phyloP scores from a whole-genome alignment of 1,140 invertebrate genomes.

The Drosophila kanapiae region DNA sequence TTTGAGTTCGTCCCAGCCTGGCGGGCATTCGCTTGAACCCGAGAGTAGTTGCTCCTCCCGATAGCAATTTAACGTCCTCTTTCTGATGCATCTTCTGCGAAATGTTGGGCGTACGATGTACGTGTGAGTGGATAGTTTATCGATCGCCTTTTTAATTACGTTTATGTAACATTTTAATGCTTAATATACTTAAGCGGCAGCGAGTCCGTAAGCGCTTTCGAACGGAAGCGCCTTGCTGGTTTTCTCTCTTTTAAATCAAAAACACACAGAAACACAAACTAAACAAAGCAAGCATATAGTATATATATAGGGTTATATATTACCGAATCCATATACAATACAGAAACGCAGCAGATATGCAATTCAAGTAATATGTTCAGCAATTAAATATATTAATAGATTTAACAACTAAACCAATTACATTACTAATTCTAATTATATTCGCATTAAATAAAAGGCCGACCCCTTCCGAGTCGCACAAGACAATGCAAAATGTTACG shows the following conservation, averaged over 20 bases:
- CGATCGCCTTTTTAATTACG: conserved; percentile 54
- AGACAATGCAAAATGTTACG: conserved; percentile 45
- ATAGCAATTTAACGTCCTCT: not conserved
- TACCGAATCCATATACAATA: conserved; percentile 61
- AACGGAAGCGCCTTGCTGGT: conserved; percentile 38
- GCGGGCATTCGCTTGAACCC: conserved; percentile 32
- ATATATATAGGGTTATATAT: conserved; percentile 57
- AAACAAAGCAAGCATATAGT: conserved; percentile 53
- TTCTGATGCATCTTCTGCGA: conserved; percentile 4
- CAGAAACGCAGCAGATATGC: conserved; percentile 63
- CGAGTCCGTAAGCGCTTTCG: conserved; percentile 35
- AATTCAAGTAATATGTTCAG: conserved; percentile 79
- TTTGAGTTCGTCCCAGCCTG: conserved; percentile 54
- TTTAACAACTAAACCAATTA: conserved; percentile 79
- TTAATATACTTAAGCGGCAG: conserved; percentile 70
- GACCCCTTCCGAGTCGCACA: conserved; percentile 59
- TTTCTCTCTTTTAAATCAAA: conserved; percentile 55
- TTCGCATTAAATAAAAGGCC: conserved; percentile 80
- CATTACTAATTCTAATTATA: conserved; percentile 78
- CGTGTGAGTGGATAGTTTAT: not conserved
- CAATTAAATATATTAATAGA: conserved; percentile 77
- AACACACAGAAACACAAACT: conserved; percentile 32
- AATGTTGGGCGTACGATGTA: not conserved
- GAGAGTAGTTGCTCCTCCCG: conserved; percentile 25
- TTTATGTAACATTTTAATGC: conserved; percentile 52